Base-by-base conservation (phyloP, 2,888 invertebrate species). In the Exocentrus adspersus region DNA sequence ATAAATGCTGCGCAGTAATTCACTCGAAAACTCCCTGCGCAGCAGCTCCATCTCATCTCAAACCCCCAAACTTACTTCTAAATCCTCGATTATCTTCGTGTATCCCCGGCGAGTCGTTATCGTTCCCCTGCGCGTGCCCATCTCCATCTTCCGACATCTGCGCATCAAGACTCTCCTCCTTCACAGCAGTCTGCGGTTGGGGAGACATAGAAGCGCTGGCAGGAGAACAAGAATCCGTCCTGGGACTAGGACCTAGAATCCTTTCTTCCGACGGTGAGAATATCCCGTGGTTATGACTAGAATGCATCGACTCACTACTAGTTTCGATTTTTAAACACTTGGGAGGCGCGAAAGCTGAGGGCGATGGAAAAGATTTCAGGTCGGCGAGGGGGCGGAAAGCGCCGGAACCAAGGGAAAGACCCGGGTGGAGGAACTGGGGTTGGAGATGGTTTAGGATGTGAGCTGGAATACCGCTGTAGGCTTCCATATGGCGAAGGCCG, bases 331-430 rank as follows among this genome's bases (percentile, higher is more conserved):
- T 85, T 68, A 85, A 84, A 78, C 90, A 89, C 83, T 90, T 90
- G 41, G 89, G 90, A 87, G 90, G 89, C 75, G 89, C 89, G 81
- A 90, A 90, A 17, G 90, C 90, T 76, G 90, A 90, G 60, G 87
- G 86, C 45, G 84, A 83, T 17, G 82, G 82, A 70, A 86, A 85
- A 72, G 86, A 83, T 78, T 86, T 85, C 64, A 86, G 81, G 70
- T 87, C 84, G 62, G 88, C 86, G 60, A 87, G 79, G 2, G 88
- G 88, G 64, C 88, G 84, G 77, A 88, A 88, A 41, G 87, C 87
- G 66, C 87, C 86, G 50, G 85, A 84, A 64, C 86, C 86, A 72
- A 88, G 86, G 42, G 89, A 87, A 65, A 91, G 82, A 42, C 85
- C 85, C 21, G 90, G 90, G 75, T 90, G 90, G 65, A 91, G 84